These are phyloP conservation scores for Chromoteleia sp. DNA, from an alignment of 2,888 invertebrate species.

Conservation along the genomic window DNA sequence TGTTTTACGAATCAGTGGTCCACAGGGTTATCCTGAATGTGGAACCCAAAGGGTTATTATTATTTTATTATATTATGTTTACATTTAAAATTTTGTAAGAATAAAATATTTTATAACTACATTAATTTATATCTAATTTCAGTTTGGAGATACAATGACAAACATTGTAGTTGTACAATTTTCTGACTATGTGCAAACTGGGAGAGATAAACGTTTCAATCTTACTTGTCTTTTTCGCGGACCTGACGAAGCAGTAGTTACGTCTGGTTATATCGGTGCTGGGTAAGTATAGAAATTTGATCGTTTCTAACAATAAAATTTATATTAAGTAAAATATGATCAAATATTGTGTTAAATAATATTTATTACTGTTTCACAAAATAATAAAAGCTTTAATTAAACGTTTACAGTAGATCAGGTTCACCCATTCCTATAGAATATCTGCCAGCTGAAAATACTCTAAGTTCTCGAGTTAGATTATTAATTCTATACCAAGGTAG, in stretches of 20 bases:
- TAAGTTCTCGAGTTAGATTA: conserved; percentile 94
- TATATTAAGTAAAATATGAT: no score
- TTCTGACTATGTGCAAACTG: conserved; percentile 96
- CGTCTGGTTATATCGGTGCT: conserved; percentile 96
- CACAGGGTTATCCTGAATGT: conserved; percentile 97
- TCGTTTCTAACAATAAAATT: background rate
- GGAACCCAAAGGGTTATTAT: conserved; percentile 90
- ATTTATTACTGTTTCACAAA: no score
- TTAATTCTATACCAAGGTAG: conserved; percentile 95
- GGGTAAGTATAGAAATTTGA: conserved; percentile 87
- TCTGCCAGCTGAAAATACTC: conserved; percentile 94
- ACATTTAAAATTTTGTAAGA: background rate
- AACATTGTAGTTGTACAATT: conserved; percentile 97
- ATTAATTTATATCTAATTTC: no score
- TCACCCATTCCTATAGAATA: conserved; percentile 97
- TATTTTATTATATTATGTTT: conserved; percentile 9
- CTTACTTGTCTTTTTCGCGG: conserved; percentile 96
- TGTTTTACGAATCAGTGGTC: conserved; percentile 93
- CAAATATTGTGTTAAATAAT: no score
- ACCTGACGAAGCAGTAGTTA: conserved; percentile 96
- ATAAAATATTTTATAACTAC: background rate
- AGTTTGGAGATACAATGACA: conserved; percentile 97
- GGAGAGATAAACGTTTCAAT: conserved; percentile 95
- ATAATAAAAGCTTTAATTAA: background rate
- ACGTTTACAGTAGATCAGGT: conserved; percentile 88